These are phyloP conservation scores for Larimichthys crocea DNA, from an alignment of 2,113 vertebrate genomes.

Conservation along the genomic window DNA sequence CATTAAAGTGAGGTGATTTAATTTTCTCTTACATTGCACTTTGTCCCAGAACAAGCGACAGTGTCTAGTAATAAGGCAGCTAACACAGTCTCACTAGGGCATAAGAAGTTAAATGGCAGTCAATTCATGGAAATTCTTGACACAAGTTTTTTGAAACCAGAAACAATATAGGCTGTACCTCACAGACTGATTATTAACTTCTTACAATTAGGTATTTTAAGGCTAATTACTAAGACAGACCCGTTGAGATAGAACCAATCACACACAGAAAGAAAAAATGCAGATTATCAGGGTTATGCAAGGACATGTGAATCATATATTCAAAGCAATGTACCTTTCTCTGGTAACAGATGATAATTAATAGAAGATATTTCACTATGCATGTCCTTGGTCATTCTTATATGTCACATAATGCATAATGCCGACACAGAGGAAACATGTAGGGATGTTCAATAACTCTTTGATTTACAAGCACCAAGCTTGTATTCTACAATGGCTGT, in stretches of 20 bases:
- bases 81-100: background rate
- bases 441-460: background rate
- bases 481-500: background rate
- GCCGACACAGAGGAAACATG: background rate
- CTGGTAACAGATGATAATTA: constrained; percentile 16
- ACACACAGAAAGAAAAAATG: background rate
- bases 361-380: background rate
- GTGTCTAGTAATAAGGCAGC: constrained; percentile 12
- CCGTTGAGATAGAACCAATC: background rate
- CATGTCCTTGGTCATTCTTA: background rate
- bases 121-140: constrained; percentile 2
- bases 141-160: constrained; percentile 1
- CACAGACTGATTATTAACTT: constrained; percentile 14
- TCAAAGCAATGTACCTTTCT: background rate
- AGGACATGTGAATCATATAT: background rate
- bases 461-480: background rate
- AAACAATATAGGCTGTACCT: background rate
- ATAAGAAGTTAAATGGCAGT: constrained; percentile 7
- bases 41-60: background rate
- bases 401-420: background rate
- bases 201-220: background rate
- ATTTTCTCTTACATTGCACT: constrained; percentile 9
- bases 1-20: constrained; percentile 18
- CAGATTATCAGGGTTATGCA: background rate
- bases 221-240: constrained; percentile 13